Conservation (phyloP, 2,113 vertebrate genomes). For the Monopterus albus region DNA sequence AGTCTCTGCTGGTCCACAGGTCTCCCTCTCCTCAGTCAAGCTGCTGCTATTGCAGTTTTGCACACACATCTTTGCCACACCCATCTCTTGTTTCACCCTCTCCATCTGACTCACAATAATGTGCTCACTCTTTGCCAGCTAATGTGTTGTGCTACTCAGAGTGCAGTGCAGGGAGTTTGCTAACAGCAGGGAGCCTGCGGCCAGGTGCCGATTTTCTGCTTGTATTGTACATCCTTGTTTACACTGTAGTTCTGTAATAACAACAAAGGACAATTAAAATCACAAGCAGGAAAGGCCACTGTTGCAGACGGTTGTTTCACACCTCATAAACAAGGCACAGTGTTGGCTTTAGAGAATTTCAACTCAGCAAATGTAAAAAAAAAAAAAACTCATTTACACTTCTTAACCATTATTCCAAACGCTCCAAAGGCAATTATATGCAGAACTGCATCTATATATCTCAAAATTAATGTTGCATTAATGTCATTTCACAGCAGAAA, state of each 20-base stretch:
- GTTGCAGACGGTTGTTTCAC: too few species aligned
- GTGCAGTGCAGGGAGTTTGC: conserved; percentile 15
- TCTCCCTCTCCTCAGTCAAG: conserved; percentile 40
- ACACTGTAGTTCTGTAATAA: neutral
- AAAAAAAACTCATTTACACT: conserved; percentile 27
- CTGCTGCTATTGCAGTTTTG: conserved; percentile 29
- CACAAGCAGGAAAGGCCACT: too few species aligned
- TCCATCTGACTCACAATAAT: conserved; percentile 52
- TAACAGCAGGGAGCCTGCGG: conserved; percentile 23
- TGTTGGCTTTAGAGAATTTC: neutral
- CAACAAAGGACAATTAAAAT: conserved; percentile 25
- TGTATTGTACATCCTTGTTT: conserved; percentile 12
- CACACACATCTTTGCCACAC: conserved; percentile 58
- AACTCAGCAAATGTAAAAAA: conserved; percentile 1
- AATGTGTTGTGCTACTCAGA: conserved; percentile 29
- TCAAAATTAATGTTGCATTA: neutral
- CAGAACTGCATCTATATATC: neutral
- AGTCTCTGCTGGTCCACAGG: conserved; percentile 21
- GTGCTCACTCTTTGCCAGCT: conserved; percentile 16
- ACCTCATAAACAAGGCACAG: neutral
- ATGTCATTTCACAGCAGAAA: neutral
- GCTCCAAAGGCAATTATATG: neutral
- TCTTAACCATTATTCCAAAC: conserved; percentile 10
- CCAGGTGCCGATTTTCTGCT: conserved; percentile 14
- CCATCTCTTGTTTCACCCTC: conserved; percentile 69